Percentiles rank a stretch among this genome's conserved stretches.
These are phyloP conservation scores for Brachylomia viminalis DNA, from an alignment of 2,888 invertebrate species.

Conservation along the genomic window DNA sequence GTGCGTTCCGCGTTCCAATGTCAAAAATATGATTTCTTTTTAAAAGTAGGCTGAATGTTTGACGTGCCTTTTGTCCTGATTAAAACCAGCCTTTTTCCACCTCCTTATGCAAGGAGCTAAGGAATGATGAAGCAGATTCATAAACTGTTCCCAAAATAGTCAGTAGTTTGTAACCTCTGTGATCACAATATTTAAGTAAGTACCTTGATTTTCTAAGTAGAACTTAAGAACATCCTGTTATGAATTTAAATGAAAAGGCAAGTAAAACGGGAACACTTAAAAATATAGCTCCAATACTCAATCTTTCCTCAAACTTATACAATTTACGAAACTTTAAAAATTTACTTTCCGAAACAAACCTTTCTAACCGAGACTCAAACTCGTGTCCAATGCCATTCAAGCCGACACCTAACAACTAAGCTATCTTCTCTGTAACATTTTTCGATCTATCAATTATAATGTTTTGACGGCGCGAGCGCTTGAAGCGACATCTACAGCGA, in stretches of 20 bases:
- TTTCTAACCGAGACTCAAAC: conserved; percentile 35
- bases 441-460: conserved; percentile 60
- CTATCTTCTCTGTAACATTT: conserved; percentile 24
- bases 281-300: not conserved
- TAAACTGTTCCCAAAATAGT: too few species aligned
- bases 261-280: not conserved
- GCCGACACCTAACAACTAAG: conserved; percentile 41
- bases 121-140: not conserved
- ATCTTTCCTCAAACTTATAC: not conserved
- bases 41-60: not conserved
- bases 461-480: conserved; percentile 52
- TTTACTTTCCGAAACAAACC: conserved; percentile 10
- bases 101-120: too few species aligned
- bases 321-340: too few species aligned
- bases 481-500: conserved; percentile 50
- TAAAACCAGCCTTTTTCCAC: not conserved
- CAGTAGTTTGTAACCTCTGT: too few species aligned
- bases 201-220: too few species aligned
- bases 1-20: conserved; percentile 72
- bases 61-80: not conserved
- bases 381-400: conserved; percentile 15
- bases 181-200: too few species aligned
- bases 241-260: not conserved
- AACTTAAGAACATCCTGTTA: not conserved
- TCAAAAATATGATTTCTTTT: conserved; percentile 51